Evolutionary conservation across 2,113 vertebrate species (phyloP).

Genomic region (Ceyx cyanopectus): DNA sequence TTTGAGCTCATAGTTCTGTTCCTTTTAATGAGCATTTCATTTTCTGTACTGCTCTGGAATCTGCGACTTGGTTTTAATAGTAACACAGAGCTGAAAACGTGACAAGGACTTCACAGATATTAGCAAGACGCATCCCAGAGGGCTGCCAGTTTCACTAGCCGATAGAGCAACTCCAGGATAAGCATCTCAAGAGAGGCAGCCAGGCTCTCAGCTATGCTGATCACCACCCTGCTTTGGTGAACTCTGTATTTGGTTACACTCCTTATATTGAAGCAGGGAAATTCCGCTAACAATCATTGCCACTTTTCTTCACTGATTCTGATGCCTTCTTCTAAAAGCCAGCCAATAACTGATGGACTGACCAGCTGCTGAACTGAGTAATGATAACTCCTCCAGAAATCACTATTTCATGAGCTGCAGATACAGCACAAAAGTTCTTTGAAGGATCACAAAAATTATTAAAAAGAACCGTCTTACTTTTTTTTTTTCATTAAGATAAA

Average conservation of each 20-base stretch:
- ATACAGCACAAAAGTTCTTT: neutral
- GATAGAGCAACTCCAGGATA: neutral
- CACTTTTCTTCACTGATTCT: neutral
- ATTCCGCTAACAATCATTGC: neutral
- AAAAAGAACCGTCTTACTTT: neutral
- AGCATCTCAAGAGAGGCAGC: neutral
- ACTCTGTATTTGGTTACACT: neutral
- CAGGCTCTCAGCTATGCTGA: neutral
- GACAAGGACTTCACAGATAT: neutral
- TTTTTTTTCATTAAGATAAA: neutral
- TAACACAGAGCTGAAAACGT: conserved; percentile 1
- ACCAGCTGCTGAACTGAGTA: neutral
- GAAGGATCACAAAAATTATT: neutral
- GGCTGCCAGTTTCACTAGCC: neutral
- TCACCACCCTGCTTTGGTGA: neutral
- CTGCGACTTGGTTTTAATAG: neutral
- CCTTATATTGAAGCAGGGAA: neutral
- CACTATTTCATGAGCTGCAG: neutral
- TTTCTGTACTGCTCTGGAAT: neutral
- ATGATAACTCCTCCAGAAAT: conserved; percentile 3
- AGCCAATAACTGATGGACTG: neutral
- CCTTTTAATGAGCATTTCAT: neutral
- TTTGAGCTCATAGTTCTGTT: neutral
- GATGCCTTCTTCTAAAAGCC: neutral
- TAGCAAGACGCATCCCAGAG: neutral